A percentile compares a stretch with the other conserved stretches of the same genome.
Conservation (phyloP, 1,140 invertebrate genomes). For the Nylanderia fulva region DNA sequence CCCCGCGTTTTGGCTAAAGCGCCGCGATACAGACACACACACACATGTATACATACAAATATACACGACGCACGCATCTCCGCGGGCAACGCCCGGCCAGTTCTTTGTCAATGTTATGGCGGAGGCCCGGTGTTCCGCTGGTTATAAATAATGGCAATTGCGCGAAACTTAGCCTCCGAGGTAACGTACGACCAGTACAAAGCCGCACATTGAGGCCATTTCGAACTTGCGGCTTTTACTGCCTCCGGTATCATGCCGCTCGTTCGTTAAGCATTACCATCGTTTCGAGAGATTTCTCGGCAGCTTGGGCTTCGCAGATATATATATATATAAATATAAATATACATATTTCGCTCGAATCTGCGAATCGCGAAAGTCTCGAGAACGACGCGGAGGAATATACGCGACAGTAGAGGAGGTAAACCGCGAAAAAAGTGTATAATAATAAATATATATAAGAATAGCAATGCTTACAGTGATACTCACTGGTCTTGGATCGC, state of each 20-base stretch:
- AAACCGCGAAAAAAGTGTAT: constrained; percentile 21
- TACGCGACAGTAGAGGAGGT: background rate
- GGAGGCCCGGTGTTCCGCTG: constrained; percentile 68
- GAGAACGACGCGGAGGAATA: background rate
- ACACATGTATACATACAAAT: too few species aligned
- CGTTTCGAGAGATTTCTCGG: constrained; percentile 39
- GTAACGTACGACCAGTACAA: constrained; percentile 62
- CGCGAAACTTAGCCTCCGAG: constrained; percentile 72
- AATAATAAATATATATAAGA: constrained; percentile 66
- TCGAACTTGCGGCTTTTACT: constrained; percentile 65
- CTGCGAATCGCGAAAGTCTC: background rate
- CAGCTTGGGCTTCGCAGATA: too few species aligned
- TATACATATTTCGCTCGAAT: background rate
- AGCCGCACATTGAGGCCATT: constrained; percentile 68
- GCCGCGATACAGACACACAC: constrained; percentile 21
- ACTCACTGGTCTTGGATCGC: constrained; percentile 98
- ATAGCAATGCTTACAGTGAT: constrained; percentile 85
- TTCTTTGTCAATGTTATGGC: constrained; percentile 85
- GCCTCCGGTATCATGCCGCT: constrained; percentile 55
- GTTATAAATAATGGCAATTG: constrained; percentile 84
- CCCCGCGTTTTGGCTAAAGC: constrained; percentile 61
- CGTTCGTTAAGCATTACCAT: constrained; percentile 61
- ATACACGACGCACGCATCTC: constrained; percentile 59
- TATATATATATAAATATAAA: too few species aligned
- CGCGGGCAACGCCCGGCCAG: constrained; percentile 76